phyloP scores from a whole-genome alignment of 1,140 invertebrate genomes.

The Campoletis sonorensis region DNA sequence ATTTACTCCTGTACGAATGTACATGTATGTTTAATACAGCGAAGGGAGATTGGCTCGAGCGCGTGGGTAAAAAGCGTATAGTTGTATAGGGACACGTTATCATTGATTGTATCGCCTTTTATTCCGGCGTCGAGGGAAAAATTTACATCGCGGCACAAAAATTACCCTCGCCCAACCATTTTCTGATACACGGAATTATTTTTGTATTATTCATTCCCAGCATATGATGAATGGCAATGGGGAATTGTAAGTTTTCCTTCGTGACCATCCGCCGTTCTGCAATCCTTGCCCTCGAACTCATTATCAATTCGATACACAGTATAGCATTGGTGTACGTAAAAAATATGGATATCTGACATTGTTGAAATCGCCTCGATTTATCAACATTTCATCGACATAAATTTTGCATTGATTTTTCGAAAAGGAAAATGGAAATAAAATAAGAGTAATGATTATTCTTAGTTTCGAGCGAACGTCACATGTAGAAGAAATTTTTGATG shows the following conservation, averaged over 20 bases:
- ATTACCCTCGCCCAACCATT: constrained; percentile 12
- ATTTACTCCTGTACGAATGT: constrained; percentile 2
- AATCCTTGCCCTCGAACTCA: background rate
- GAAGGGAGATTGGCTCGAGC: background rate
- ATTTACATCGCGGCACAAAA: background rate
- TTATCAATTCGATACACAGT: background rate
- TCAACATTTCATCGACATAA: too few species aligned
- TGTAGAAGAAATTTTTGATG: too few species aligned
- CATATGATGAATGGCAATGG: constrained; percentile 8
- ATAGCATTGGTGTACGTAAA: background rate
- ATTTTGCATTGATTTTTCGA: too few species aligned
- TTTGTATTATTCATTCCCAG: constrained; percentile 15
- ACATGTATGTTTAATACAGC: constrained; percentile 14
- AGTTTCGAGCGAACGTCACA: too few species aligned
- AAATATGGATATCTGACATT: too few species aligned
- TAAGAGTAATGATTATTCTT: too few species aligned
- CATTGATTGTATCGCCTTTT: constrained; percentile 33
- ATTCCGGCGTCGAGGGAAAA: background rate
- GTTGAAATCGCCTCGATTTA: too few species aligned
- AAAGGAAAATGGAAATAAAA: too few species aligned
- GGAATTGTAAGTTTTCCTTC: background rate
- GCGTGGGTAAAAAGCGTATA: background rate
- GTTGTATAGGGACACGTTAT: background rate
- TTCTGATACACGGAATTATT: background rate
- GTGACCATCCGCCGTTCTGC: background rate